These are phyloP conservation scores for Tachypleus tridentatus DNA, from an alignment of 1,140 invertebrate genomes.

Conservation along the genomic window DNA sequence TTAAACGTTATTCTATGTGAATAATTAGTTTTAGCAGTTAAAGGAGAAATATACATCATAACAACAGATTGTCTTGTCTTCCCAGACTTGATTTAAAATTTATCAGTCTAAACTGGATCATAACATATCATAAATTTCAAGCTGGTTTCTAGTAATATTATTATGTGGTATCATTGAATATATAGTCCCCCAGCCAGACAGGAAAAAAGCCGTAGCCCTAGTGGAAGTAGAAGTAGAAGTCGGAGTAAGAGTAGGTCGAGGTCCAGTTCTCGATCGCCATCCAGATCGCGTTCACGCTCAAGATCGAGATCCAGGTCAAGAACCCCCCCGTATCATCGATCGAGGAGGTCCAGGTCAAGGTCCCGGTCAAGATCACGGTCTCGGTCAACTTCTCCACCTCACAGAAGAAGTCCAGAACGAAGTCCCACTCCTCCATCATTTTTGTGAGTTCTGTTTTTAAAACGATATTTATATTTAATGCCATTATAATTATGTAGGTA, in stretches of 20 bases:
- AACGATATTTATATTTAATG: not conserved
- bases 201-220: not conserved
- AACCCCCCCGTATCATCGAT: slow-evolving; percentile 11
- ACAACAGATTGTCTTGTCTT: too few relatives aligned
- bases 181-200: too few relatives aligned
- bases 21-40: too few relatives aligned
- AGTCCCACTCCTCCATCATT: slow-evolving; percentile 70
- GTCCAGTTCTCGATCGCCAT: slow-evolving; percentile 33
- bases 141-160: too few relatives aligned
- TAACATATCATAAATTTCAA: too few relatives aligned
- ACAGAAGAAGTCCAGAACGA: slow-evolving; percentile 37
- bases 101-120: too few relatives aligned
- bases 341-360: slow-evolving; percentile 1
- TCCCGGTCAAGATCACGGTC: slow-evolving; percentile 17
- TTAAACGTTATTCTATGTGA: too few relatives aligned
- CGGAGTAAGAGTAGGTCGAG: slow-evolving; percentile 27
- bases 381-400: slow-evolving; percentile 26
- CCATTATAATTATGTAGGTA: too few relatives aligned
- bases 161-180: too few relatives aligned
- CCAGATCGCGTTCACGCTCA: slow-evolving; percentile 30
- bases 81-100: too few relatives aligned
- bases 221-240: slow-evolving; percentile 4
- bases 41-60: too few relatives aligned
- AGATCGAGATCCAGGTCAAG: slow-evolving; percentile 30
- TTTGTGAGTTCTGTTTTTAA: slow-evolving; percentile 43